Percentiles rank a stretch among this genome's conserved stretches.
These are phyloP conservation scores for Agonopterix arenella DNA, from an alignment of 2,888 invertebrate genomes.

Conservation along the genomic window DNA sequence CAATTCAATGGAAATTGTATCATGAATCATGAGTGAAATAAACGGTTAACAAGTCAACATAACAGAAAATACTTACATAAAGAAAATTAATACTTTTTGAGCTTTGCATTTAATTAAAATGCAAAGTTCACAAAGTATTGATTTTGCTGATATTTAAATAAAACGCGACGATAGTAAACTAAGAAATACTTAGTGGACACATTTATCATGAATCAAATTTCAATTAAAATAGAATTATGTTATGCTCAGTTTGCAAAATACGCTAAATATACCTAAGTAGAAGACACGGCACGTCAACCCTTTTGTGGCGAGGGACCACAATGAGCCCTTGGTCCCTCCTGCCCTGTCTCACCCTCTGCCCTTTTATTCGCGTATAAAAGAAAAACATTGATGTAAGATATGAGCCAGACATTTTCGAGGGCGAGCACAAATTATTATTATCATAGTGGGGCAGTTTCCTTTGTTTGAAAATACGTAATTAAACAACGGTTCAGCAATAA, in stretches of 20 bases:
- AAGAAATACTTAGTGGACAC: conserved; percentile 4
- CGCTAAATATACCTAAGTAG: conserved; percentile 6
- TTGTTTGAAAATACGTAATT: conserved; percentile 27
- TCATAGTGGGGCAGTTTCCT: conserved; percentile 26
- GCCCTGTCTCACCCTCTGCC: conserved; percentile 24
- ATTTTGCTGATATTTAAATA: too few species aligned
- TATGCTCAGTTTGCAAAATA: conserved; percentile 15
- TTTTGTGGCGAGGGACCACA: conserved; percentile 42
- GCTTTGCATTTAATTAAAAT: too few species aligned
- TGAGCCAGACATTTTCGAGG: conserved; percentile 36
- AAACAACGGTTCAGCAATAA: conserved; percentile 19
- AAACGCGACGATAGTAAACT: not conserved
- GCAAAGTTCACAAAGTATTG: too few species aligned
- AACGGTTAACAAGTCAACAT: too few species aligned
- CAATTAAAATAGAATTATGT: conserved; percentile 34
- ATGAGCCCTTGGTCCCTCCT: conserved; percentile 38
- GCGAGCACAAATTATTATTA: conserved; percentile 41
- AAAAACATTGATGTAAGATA: conserved; percentile 58
- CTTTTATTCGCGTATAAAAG: conserved; percentile 47
- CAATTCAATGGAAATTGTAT: too few species aligned
- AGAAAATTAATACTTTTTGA: too few species aligned
- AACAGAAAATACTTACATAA: too few species aligned
- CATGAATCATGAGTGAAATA: too few species aligned
- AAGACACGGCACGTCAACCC: conserved; percentile 44
- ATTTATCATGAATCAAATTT: conserved; percentile 24